Percentiles rank a stretch among this genome's conserved stretches.
Evolutionary conservation across 2,113 vertebrate genomes (phyloP).

Genomic region (Leptosomus discolor): DNA sequence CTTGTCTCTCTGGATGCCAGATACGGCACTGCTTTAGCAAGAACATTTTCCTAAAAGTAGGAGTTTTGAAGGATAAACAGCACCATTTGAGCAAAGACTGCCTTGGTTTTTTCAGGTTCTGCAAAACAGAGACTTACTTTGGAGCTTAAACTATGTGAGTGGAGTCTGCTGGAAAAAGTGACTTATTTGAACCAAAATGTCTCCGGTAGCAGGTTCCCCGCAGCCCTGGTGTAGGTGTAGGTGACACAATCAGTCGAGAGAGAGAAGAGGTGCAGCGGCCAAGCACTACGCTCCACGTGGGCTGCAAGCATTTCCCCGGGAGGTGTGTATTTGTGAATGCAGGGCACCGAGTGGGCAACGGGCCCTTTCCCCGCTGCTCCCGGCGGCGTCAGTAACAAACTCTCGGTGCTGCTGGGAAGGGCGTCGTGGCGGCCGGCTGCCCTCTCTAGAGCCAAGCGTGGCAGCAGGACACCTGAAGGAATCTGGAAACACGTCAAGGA

Average conservation of each 20-base stretch:
- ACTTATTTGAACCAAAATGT: neutral
- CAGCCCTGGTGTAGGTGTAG: neutral
- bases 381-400: rapidly evolving
- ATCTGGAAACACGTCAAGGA: rapidly evolving
- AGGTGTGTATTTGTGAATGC: rapidly evolving
- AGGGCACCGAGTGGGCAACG: rapidly evolving
- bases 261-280: neutral
- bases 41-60: neutral
- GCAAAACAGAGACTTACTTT: neutral
- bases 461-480: neutral
- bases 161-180: neutral
- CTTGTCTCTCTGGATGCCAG: neutral
- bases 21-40: neutral
- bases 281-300: rapidly evolving
- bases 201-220: neutral
- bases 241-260: neutral
- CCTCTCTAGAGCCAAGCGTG: rapidly evolving
- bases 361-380: neutral
- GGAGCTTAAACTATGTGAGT: neutral
- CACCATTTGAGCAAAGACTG: neutral
- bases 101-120: neutral
- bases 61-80: neutral
- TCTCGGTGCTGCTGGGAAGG: neutral
- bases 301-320: neutral
- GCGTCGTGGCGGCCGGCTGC: rapidly evolving